Evolutionary conservation across 2,888 invertebrate genomes (phyloP).

Genomic region (Vannuccia rotundouncinata): DNA sequence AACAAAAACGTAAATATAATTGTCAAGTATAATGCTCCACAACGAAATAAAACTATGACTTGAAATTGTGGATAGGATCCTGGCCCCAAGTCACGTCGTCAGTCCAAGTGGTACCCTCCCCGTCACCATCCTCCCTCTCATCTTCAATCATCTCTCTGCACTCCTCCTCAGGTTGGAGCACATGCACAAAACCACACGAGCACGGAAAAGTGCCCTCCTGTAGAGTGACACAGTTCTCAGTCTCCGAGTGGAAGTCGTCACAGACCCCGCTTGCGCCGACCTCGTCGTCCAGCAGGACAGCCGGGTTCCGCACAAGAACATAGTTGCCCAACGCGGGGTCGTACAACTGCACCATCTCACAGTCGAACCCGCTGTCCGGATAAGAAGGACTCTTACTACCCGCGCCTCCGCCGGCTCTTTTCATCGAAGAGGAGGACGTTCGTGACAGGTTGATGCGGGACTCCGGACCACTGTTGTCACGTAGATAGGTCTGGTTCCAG

Average conservation of each 20-base stretch:
- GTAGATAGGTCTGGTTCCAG: neutral
- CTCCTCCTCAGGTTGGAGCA: neutral
- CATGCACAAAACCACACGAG: neutral
- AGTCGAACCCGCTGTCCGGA: no score
- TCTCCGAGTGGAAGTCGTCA: neutral
- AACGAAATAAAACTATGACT: no score
- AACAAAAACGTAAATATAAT: no score
- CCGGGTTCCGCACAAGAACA: neutral
- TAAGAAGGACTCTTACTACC: neutral
- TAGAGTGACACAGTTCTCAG: neutral
- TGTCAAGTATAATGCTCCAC: no score
- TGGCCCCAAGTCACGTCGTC: no score
- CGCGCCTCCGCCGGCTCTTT: neutral
- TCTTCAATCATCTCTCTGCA: no score
- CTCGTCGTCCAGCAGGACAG: neutral
- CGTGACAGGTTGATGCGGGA: neutral
- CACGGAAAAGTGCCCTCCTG: neutral
- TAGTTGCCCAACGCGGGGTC: neutral
- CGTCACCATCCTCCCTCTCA: no score
- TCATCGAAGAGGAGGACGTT: neutral
- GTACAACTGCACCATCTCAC: neutral
- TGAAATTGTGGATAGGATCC: no score
- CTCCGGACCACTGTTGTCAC: neutral
- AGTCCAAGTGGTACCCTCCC: no score
- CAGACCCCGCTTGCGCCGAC: neutral